phyloP scores from a whole-genome alignment of 2,113 vertebrate species.

The Toxostoma redivivum region DNA sequence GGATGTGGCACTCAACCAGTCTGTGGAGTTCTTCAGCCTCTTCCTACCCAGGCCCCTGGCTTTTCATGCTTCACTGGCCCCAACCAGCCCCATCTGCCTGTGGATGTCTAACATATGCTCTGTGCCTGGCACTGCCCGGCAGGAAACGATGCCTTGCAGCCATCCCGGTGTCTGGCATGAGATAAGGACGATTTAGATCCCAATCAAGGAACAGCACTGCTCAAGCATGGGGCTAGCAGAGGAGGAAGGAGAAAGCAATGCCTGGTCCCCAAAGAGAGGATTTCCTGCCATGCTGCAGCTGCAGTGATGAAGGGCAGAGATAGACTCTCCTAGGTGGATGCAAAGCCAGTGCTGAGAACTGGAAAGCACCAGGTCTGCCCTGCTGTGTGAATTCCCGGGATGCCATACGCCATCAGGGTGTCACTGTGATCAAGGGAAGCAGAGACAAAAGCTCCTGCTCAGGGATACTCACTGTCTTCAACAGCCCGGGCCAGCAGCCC shows the following conservation, averaged over 20 bases:
- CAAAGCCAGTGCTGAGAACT: background rate
- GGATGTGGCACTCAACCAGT: constrained; percentile 14
- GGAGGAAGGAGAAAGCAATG: constrained; percentile 9
- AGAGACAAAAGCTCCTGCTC: constrained; percentile 8
- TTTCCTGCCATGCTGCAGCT: constrained; percentile 1
- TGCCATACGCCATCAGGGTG: background rate
- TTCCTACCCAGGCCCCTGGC: constrained; percentile 14
- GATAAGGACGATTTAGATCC: constrained; percentile 50
- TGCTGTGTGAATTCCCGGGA: background rate
- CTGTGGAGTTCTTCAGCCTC: constrained; percentile 20
- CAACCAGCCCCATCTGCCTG: constrained; percentile 60
- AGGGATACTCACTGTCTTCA: background rate
- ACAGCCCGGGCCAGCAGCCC: background rate
- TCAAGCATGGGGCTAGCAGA: background rate
- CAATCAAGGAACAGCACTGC: constrained; percentile 44
- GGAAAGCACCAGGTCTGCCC: background rate
- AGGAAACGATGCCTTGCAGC: constrained; percentile 44
- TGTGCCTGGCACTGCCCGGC: constrained; percentile 57
- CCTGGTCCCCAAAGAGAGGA: background rate
- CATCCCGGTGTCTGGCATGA: constrained; percentile 35
- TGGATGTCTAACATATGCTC: constrained; percentile 62
- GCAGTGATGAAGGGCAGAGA: background rate
- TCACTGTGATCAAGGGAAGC: background rate
- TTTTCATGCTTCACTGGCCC: constrained; percentile 34
- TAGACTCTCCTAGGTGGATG: background rate